Evolutionary conservation across 1,140 invertebrate species (phyloP), one percentile per base, ranked within the genome.

Genomic region (Gryon sp.): DNA sequence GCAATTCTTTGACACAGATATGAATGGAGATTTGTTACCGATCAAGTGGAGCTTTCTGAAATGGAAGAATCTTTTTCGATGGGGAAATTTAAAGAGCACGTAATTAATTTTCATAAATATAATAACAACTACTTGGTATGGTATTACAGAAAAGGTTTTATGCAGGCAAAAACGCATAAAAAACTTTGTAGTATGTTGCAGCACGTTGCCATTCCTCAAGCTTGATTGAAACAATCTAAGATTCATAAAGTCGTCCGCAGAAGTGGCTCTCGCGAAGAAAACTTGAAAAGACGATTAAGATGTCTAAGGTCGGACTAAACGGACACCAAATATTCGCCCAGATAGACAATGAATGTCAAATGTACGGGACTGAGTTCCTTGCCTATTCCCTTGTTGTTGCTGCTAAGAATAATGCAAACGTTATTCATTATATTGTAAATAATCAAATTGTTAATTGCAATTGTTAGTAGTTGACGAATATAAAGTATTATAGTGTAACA

Each of bases 331-430:
- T 99, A 12, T 94, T 94, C 84, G 96, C 98, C 0, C 93, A 92
- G 53, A 93, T 99, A 46, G 98, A 99, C 84, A 99, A 93, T 90
- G 93, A 97, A 83, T 94, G 94, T 86, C 89, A 96, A 52, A 92
- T 95, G 86, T 90, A 91, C 22, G 96, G 96, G 19, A 97, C 97
- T 22, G 93, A 96, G 84, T 92, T 93, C 86, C 87, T 97, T 18
- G 97, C 97, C 0, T 99, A 99, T 91, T 97, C 98, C 11, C 97
- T 98, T 0, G 98, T 99, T 9, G 95, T 99, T 14, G 98, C 98
- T 24, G 92, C 92, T 16, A 97, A 96, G 0, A 89, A 91, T 32
- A 92, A 98, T 82, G 97, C 97, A 6, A 99, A 96, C 68, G 95
- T 94, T 46, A 99, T 99, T 82, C 98, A 99, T 89, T 99, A 99